Conservation (phyloP, 2,888 invertebrate species). For the Tethea ocularis region DNA sequence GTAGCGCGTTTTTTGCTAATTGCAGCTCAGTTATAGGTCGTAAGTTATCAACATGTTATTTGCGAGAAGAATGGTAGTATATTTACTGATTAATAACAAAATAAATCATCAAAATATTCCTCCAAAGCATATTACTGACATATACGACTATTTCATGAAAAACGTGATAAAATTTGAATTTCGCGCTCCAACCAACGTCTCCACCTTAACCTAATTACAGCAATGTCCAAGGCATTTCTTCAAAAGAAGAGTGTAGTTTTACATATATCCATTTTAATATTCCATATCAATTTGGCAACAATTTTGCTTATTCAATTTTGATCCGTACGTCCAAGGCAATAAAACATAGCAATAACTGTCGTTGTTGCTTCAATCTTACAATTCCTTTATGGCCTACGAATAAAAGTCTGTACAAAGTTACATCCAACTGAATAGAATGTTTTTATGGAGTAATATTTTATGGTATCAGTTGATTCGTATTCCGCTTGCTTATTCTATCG, state of each 20-base stretch:
- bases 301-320: conserved; percentile 12
- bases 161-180: too few species aligned
- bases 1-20: too few species aligned
- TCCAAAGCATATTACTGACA: too few species aligned
- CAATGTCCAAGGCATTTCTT: background rate
- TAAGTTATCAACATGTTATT: too few species aligned
- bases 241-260: background rate
- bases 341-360: conserved; percentile 11
- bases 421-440: conserved; percentile 6
- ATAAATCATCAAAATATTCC: too few species aligned
- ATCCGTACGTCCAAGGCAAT: conserved; percentile 9
- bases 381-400: conserved; percentile 7
- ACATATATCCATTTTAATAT: conserved; percentile 1
- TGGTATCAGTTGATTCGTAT: conserved; percentile 46
- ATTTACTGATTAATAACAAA: too few species aligned
- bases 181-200: too few species aligned
- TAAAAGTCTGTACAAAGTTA: conserved; percentile 8
- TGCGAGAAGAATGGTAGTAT: too few species aligned
- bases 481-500: conserved; percentile 39
- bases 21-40: too few species aligned
- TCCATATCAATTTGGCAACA: background rate
- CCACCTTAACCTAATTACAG: too few species aligned
- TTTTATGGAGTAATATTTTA: conserved; percentile 43
- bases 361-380: conserved; percentile 11
- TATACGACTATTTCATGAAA: too few species aligned